phyloP scores from a whole-genome alignment of 2,888 invertebrate genomes.

The Bellardia pandia region DNA sequence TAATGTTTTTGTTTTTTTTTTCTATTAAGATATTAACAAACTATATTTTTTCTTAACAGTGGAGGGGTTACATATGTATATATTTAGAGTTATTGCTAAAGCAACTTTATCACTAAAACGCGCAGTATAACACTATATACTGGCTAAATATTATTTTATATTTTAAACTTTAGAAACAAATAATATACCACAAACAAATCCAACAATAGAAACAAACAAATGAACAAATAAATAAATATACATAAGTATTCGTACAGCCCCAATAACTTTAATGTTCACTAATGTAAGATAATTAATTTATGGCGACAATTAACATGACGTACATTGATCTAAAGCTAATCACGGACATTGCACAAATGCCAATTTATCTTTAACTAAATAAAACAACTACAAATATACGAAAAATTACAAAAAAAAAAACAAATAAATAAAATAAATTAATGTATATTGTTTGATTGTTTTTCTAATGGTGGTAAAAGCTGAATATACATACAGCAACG shows the following conservation, averaged over 20 bases:
- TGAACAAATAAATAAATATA: conserved; percentile 22
- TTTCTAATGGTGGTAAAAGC: conserved; percentile 11
- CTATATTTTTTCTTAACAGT: too few species aligned
- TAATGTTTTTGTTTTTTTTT: too few species aligned
- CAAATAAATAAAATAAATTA: conserved; percentile 9
- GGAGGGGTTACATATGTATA: too few species aligned
- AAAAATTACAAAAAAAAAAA: conserved; percentile 16
- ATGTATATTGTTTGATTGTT: neutral
- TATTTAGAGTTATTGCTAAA: neutral
- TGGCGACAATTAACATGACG: conserved; percentile 72
- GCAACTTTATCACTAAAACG: neutral
- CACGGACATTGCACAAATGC: conserved; percentile 68
- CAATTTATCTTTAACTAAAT: conserved; percentile 68
- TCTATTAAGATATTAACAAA: too few species aligned
- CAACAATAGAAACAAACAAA: conserved; percentile 41
- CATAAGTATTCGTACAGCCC: conserved; percentile 25
- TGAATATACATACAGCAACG: neutral
- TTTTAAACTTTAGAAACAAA: conserved; percentile 3
- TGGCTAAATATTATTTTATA: conserved; percentile 9
- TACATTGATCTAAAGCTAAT: conserved; percentile 71
- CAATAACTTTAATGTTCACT: conserved; percentile 62
- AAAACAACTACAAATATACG: conserved; percentile 7
- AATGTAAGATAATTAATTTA: conserved; percentile 72
- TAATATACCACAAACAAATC: neutral
- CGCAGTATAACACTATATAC: neutral